Conservation (phyloP, 2,797 vertebrate genomes). For the Chloroceryle inda region DNA sequence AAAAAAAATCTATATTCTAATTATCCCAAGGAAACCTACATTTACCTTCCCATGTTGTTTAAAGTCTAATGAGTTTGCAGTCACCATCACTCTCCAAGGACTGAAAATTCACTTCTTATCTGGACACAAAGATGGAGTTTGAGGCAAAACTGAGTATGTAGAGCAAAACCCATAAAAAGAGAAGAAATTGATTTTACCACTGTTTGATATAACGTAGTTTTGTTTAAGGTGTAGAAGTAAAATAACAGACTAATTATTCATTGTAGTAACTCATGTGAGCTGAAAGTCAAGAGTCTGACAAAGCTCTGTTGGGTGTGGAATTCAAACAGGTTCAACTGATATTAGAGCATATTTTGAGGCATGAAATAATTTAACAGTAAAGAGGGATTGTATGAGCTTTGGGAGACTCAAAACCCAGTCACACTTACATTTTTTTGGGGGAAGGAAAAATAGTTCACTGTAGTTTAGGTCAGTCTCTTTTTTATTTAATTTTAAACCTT, state of each 20-base stretch:
- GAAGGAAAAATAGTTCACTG: not conserved
- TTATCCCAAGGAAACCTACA: not conserved
- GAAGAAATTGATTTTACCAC: not conserved
- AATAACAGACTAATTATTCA: not conserved
- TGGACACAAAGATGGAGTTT: not conserved
- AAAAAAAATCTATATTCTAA: not conserved
- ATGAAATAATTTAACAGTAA: conserved; percentile 15
- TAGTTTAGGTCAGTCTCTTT: not conserved
- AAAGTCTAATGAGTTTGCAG: not conserved
- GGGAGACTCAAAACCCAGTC: not conserved
- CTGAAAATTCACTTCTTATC: not conserved
- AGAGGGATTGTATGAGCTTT: not conserved
- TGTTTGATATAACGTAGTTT: not conserved
- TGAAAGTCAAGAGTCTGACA: not conserved
- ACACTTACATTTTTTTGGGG: not conserved
- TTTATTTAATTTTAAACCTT: not conserved
- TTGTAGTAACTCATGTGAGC: not conserved
- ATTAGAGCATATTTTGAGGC: not conserved
- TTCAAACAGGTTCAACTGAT: conserved; percentile 28
- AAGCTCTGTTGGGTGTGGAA: not conserved
- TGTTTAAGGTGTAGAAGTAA: not conserved
- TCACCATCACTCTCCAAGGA: not conserved
- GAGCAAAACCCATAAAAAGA: not conserved
- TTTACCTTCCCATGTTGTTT: not conserved
- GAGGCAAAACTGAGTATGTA: not conserved